Evolutionary conservation across 2,888 invertebrate species (phyloP).

Genomic region (Neocrepidodera transversa): DNA sequence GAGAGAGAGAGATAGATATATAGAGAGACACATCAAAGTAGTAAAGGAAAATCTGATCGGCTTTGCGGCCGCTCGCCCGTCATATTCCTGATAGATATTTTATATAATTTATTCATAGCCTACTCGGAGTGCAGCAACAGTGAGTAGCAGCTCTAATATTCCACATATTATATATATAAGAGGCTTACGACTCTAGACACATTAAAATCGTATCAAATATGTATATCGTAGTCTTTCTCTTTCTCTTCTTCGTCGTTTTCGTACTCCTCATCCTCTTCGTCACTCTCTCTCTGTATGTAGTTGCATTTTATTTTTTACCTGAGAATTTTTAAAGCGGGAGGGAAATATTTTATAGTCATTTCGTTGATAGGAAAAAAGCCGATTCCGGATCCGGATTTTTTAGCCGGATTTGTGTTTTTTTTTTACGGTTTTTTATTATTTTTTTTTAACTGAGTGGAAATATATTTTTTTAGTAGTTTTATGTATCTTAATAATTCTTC

Average conservation of each 20-base stretch:
- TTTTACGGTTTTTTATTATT: no score
- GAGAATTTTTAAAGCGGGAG: slow-evolving; percentile 50
- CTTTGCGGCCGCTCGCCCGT: slow-evolving; percentile 54
- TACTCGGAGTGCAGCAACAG: no score
- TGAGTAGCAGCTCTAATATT: slow-evolving; percentile 62
- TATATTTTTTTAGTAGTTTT: no score
- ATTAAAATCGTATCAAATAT: slow-evolving; percentile 63
- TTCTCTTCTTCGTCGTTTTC: no score
- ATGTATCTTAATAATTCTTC: no score
- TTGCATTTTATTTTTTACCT: no score
- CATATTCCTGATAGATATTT: slow-evolving; percentile 75
- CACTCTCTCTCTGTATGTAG: no score
- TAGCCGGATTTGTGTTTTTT: slow-evolving; percentile 16
- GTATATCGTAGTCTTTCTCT: slow-evolving; percentile 59
- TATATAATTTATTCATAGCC: slow-evolving; percentile 77
- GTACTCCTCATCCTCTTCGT: no score
- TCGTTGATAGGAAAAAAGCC: slow-evolving; percentile 22
- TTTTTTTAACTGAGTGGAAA: no score
- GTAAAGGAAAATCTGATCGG: slow-evolving; percentile 59
- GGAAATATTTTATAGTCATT: slow-evolving; percentile 23
- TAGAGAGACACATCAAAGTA: slow-evolving; percentile 55
- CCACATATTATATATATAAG: no score
- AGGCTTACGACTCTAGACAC: slow-evolving; percentile 61
- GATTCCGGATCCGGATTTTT: slow-evolving; percentile 26
- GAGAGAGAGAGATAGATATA: no score